These are phyloP conservation scores for Sisor rabdophorus DNA, from an alignment of 2,113 vertebrate genomes.

Conservation along the genomic window DNA sequence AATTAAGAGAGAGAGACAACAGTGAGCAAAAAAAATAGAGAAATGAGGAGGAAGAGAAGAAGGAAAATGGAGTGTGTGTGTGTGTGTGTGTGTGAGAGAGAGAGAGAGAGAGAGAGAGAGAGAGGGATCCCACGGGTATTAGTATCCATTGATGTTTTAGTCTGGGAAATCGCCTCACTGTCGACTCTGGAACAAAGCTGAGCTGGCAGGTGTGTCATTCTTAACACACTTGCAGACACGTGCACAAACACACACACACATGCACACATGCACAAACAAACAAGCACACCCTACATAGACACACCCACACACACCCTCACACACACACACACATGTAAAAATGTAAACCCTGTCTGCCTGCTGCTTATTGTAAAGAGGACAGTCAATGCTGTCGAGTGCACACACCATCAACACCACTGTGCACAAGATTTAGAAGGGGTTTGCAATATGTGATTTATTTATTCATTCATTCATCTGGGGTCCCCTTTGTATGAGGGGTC, in stretches of 20 bases:
- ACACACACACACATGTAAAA: background rate
- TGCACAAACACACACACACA: slow-evolving; percentile 30
- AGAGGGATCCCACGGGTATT: slow-evolving; percentile 25
- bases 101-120: background rate
- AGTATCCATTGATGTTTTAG: slow-evolving; percentile 21
- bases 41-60: background rate
- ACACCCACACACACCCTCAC: background rate
- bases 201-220: slow-evolving; percentile 38
- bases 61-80: background rate
- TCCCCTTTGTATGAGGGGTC: too few relatives aligned
- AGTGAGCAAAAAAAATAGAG: background rate
- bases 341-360: too few relatives aligned
- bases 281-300: background rate
- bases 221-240: slow-evolving; percentile 20
- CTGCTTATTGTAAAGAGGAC: background rate
- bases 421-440: background rate
- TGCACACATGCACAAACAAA: background rate
- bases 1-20: background rate
- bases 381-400: background rate
- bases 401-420: background rate
- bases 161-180: slow-evolving; percentile 25
- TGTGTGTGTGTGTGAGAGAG: background rate
- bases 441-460: too few relatives aligned
- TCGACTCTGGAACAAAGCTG: slow-evolving; percentile 18
- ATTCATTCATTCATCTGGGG: too few relatives aligned